Evolutionary conservation across 2,888 invertebrate species (phyloP).

Genomic region (Charanyca ferruginea): DNA sequence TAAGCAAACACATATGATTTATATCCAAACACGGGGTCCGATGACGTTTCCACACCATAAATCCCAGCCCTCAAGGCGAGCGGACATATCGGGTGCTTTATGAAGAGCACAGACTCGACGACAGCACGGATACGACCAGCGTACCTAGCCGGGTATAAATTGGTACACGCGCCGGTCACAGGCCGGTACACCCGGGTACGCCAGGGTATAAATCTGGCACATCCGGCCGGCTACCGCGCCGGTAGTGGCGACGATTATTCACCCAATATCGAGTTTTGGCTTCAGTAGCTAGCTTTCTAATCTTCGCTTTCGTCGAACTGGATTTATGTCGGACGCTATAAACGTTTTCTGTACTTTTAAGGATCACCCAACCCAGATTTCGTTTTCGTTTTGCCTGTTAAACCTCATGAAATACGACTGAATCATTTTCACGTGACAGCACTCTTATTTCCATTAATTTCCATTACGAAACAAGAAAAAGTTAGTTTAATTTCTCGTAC

Average conservation of each 20-base stretch:
- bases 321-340: slow-evolving; percentile 79
- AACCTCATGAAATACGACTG: slow-evolving; percentile 37
- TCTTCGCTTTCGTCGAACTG: slow-evolving; percentile 86
- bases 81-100: slow-evolving; percentile 88
- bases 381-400: slow-evolving; percentile 38
- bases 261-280: slow-evolving; percentile 91
- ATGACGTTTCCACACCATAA: slow-evolving; percentile 91
- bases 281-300: slow-evolving; percentile 88
- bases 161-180: slow-evolving; percentile 75
- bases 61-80: slow-evolving; percentile 88
- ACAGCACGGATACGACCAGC: slow-evolving; percentile 80
- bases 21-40: slow-evolving; percentile 84
- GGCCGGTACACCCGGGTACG: slow-evolving; percentile 73
- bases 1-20: slow-evolving; percentile 88
- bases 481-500: slow-evolving; percentile 51
- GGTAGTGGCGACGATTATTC: slow-evolving; percentile 91
- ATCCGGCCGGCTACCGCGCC: slow-evolving; percentile 89
- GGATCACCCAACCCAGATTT: slow-evolving; percentile 30
- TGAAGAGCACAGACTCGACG: slow-evolving; percentile 86
- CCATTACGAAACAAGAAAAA: slow-evolving; percentile 59
- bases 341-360: slow-evolving; percentile 66
- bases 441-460: slow-evolving; percentile 61
- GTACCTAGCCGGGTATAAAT: slow-evolving; percentile 69
- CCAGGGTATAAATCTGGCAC: slow-evolving; percentile 89
- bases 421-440: slow-evolving; percentile 54